phyloP scores from a whole-genome alignment of 2,113 vertebrate species.

The Sander lucioperca region DNA sequence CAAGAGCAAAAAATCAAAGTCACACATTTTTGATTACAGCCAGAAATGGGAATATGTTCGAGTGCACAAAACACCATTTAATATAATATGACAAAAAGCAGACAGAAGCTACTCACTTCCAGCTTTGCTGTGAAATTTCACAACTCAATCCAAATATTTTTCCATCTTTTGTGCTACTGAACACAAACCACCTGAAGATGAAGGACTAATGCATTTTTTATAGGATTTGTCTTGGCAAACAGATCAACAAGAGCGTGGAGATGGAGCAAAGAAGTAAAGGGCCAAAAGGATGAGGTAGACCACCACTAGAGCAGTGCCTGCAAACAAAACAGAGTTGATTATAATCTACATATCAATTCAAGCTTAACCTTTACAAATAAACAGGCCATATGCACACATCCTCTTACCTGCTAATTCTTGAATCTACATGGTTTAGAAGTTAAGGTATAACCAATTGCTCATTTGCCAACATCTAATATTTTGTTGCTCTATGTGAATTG shows the following conservation, averaged over 20 bases:
- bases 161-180: slow-evolving; percentile 2
- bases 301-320: slow-evolving; percentile 87
- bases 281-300: slow-evolving; percentile 89
- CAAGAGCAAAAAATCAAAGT: not conserved
- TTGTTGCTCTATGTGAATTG: not conserved
- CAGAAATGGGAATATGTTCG: not conserved
- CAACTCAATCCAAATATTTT: not conserved
- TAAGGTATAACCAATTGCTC: not conserved
- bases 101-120: not conserved
- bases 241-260: slow-evolving; percentile 85
- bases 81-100: not conserved
- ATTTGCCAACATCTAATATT: not conserved
- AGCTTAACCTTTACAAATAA: not conserved
- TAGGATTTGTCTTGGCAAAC: not conserved
- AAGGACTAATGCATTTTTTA: not conserved
- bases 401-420: not conserved
- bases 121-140: not conserved
- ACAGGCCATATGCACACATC: not conserved
- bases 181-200: not conserved
- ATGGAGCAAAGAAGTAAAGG: slow-evolving; percentile 88
- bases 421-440: not conserved
- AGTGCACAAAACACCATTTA: not conserved
- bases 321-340: not conserved
- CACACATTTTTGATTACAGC: not conserved
- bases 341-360: not conserved